A percentile compares a stretch with the other conserved stretches of the same genome.
phyloP scores from a whole-genome alignment of 1,140 invertebrate species.

The Polypedilum vanderplanki region DNA sequence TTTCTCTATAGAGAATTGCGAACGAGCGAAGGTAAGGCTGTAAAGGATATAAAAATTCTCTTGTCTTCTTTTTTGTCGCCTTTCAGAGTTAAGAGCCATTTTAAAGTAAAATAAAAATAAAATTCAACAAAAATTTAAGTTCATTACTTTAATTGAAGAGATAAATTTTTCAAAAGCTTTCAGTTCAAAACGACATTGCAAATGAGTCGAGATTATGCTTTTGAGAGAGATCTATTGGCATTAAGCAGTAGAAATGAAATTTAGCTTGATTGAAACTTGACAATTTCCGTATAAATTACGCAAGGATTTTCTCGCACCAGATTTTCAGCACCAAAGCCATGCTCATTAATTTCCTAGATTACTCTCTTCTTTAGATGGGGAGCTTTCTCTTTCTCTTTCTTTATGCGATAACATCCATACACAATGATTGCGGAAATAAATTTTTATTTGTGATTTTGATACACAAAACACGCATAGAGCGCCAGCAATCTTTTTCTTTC shows the following conservation, averaged over 20 bases:
- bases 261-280: conserved; percentile 25
- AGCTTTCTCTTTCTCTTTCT: too few species aligned
- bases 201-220: neutral
- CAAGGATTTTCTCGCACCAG: neutral
- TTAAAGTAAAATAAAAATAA: neutral
- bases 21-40: neutral
- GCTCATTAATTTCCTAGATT: conserved; percentile 24
- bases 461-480: too few species aligned
- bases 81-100: neutral
- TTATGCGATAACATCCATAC: neutral
- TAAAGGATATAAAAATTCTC: neutral
- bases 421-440: conserved; percentile 21
- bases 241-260: neutral
- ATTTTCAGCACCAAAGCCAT: neutral
- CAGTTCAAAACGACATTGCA: neutral
- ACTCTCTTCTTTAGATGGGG: neutral
- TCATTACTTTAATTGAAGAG: conserved; percentile 13
- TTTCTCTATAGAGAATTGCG: neutral
- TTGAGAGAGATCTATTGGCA: neutral
- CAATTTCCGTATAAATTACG: neutral
- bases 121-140: neutral
- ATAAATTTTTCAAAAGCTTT: conserved; percentile 8
- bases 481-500: neutral
- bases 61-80: neutral
- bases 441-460: conserved; percentile 20